Evolutionary conservation across 1,140 invertebrate genomes (phyloP), one percentile per base, ranked within the genome.

Genomic region (Euwallacea fornicatus): DNA sequence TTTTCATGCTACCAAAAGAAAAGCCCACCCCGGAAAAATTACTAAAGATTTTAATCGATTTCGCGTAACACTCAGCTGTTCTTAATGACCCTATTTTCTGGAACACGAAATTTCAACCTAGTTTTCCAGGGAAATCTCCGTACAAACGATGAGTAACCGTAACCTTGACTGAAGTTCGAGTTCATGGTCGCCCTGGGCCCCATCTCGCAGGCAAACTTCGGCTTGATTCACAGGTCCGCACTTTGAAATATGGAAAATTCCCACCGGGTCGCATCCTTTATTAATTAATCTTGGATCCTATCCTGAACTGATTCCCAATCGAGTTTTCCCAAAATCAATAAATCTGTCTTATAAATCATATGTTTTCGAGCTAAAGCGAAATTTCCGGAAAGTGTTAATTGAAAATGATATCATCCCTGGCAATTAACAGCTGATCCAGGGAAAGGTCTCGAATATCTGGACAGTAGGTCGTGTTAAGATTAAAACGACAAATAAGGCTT

Each of bases 81-180:
- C 42, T 10, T 42, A 61, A 61, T 15, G 59, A 61, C 10, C 42
- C 13, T 16, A 16, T 6, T 63, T 63, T 63, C 61, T 8, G 61
- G 61, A 63, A 63, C 44, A 63, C 42, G 44, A 63, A 63, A 63
- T 47, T 46, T 50, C 42, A 46, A 8, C 16, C 44, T 4, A 47
- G 10, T 63, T 63, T 63, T 63, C 61, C 61, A 46, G n/a, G 59
- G 44, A 63, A 63, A 63, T 46, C 15, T 21, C 7, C 61, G 46
- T 33, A 63, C 11, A 63, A 47, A 33, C 61, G 61, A 63, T 63
- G 61, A 63, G 43, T 63, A 41, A 63, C 13, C 59, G n/a, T 33
- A 63, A 44, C 61, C 61, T 63, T 63, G 61, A 47, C 61, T 16
- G 15, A 63, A 63, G 61, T 42, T 63, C 16, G 47, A 63, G 61